Conservation (phyloP, 2,113 vertebrate species). For the Oenanthe melanoleuca region DNA sequence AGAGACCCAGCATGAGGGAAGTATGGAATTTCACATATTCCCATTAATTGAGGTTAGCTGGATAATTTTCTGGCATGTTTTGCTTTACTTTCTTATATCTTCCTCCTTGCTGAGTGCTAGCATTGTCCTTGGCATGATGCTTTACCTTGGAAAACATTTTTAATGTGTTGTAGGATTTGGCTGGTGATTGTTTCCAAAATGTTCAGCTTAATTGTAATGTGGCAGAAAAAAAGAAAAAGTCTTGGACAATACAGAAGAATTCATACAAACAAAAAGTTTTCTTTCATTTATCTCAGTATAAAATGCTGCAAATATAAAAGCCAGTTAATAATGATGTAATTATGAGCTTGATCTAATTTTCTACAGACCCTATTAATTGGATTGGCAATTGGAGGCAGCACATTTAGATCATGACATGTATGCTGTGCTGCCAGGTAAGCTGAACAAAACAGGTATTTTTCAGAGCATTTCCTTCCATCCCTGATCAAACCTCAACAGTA, state of each 20-base stretch:
- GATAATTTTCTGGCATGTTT: constrained; percentile 63
- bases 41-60: constrained; percentile 43
- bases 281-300: not conserved
- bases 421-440: not conserved
- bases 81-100: constrained; percentile 43
- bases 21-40: constrained; percentile 49
- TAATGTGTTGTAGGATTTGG: constrained; percentile 44
- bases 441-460: not conserved
- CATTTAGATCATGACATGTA: not conserved
- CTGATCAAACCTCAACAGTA: not conserved
- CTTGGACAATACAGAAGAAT: not conserved
- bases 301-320: not conserved
- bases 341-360: not conserved
- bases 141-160: constrained; percentile 31
- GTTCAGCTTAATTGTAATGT: constrained; percentile 37
- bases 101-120: constrained; percentile 27
- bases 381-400: not conserved
- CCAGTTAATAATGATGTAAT: not conserved
- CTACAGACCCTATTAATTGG: not conserved
- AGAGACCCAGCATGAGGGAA: constrained; percentile 16
- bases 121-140: constrained; percentile 49
- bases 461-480: not conserved
- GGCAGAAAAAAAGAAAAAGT: not conserved
- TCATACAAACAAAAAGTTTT: not conserved
- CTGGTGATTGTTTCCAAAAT: constrained; percentile 59